Base-by-base conservation (phyloP, 2,797 vertebrate species). In the Vespertilio murinus region DNA sequence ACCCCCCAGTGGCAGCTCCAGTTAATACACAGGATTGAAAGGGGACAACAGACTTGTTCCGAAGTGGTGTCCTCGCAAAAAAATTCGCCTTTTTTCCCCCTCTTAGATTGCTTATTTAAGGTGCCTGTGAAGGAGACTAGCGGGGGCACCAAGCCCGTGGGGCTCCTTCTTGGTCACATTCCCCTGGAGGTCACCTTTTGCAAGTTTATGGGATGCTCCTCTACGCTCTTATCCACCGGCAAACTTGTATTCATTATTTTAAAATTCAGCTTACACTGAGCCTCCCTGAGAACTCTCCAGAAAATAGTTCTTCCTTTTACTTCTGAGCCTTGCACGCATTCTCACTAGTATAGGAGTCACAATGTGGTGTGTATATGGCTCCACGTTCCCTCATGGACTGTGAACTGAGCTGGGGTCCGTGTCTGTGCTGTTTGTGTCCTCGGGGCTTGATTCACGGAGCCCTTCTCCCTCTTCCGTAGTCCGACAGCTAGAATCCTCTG, bases 281-380 rank as follows among this genome's bases (percentile, higher is more conserved):
- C 35, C 23, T 49, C n/a, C 16, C 23, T 3, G 25, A 47, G 22
- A 40, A 47, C 35, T 5, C 65, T 14, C 23, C 45, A 25, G 30
- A 10, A 42, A 23, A 65, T 42, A 23, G 42, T 7, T 2, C 0
- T 2, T 8, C 35, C 10, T 16, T 74, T 56, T 8, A 3, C 28
- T n/a, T 35, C 35, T 0, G 3, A 0, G 17, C 25, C 45, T 20
- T 28, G 42, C 38, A 12, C 0, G 8, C 61, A 10, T 2, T n/a
- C 4, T 47, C n/a, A 7, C 22, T 5, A 0, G 5, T 3, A 7
- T 0, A 1, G 1, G 8, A 33, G 18, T 22, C 65, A 16, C 40
- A 8, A 0, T 23, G 52, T 54, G 1, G 52, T 23, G 52, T 2
- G 3, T 22, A 6, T 18, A 20, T 13, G 0, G n/a, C 56, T 77